phyloP scores from a whole-genome alignment of 2,888 invertebrate species.

The Nebria brevicollis region DNA sequence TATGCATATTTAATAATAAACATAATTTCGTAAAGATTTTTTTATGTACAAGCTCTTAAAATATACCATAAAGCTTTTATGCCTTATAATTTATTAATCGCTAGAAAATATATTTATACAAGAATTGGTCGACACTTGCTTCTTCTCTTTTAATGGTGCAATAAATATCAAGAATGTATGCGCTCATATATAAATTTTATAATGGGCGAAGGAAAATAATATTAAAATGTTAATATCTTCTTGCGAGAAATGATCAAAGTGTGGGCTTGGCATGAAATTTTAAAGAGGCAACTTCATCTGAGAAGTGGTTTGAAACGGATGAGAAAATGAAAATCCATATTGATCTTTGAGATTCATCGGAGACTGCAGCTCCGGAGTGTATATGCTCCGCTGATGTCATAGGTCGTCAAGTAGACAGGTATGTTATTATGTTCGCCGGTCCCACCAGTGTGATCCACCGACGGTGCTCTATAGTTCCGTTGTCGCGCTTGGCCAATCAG shows the following conservation, averaged over 20 bases:
- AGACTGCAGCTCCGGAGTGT: neutral
- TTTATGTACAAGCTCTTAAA: neutral
- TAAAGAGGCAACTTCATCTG: too few relatives aligned
- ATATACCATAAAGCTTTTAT: conserved; percentile 36
- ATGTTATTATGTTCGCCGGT: conserved; percentile 41
- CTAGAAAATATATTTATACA: neutral
- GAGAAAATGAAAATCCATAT: too few relatives aligned
- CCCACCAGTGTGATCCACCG: conserved; percentile 34
- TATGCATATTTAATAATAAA: neutral
- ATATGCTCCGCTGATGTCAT: conserved; percentile 5
- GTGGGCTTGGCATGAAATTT: too few relatives aligned
- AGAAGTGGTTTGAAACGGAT: too few relatives aligned
- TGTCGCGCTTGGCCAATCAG: conserved; percentile 46
- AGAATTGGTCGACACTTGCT: neutral
- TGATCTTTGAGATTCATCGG: too few relatives aligned
- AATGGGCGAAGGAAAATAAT: too few relatives aligned
- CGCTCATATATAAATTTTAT: too few relatives aligned
- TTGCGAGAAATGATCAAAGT: too few relatives aligned
- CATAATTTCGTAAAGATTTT: neutral
- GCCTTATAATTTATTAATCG: conserved; percentile 37
- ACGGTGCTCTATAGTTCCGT: conserved; percentile 34
- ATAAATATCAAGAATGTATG: conserved; percentile 5
- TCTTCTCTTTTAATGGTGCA: conserved; percentile 3
- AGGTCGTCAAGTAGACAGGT: conserved; percentile 20
- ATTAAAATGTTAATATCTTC: too few relatives aligned